Conservation (phyloP, 2,797 vertebrate genomes). For the Sebastes dallii region DNA sequence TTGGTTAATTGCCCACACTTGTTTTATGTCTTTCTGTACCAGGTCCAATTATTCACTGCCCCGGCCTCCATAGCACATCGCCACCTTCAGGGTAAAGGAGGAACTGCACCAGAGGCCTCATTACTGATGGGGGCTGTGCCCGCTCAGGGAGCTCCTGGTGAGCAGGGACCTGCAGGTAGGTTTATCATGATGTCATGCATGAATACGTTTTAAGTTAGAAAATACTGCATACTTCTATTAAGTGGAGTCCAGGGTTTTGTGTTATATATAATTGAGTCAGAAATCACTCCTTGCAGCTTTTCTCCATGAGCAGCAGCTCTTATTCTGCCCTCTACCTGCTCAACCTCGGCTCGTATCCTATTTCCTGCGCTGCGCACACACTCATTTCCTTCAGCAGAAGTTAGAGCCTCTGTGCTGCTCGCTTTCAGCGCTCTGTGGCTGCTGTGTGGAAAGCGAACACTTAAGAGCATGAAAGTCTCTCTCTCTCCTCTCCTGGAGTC, state of each 20-base stretch:
- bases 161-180: slow-evolving; percentile 81
- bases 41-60: slow-evolving; percentile 85
- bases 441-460: slow-evolving; percentile 45
- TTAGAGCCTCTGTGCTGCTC: slow-evolving; percentile 35
- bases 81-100: slow-evolving; percentile 58
- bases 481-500: slow-evolving; percentile 43
- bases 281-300: slow-evolving; percentile 41
- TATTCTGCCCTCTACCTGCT: slow-evolving; percentile 47
- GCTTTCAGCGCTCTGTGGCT: slow-evolving; percentile 42
- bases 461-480: slow-evolving; percentile 28
- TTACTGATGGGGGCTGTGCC: slow-evolving; percentile 82
- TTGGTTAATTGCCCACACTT: neutral
- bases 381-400: slow-evolving; percentile 53
- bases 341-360: slow-evolving; percentile 51
- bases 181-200: neutral
- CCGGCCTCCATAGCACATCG: slow-evolving; percentile 64
- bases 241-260: slow-evolving; percentile 9
- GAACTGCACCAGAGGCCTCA: slow-evolving; percentile 56
- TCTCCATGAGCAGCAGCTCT: slow-evolving; percentile 6
- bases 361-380: slow-evolving; percentile 44
- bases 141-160: slow-evolving; percentile 84
- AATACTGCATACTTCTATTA: slow-evolving; percentile 2
- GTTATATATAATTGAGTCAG: slow-evolving; percentile 38
- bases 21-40: slow-evolving; percentile 21
- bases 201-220: neutral